Conservation (phyloP, 1,140 invertebrate genomes). For the Ostrea denselamellosa region DNA sequence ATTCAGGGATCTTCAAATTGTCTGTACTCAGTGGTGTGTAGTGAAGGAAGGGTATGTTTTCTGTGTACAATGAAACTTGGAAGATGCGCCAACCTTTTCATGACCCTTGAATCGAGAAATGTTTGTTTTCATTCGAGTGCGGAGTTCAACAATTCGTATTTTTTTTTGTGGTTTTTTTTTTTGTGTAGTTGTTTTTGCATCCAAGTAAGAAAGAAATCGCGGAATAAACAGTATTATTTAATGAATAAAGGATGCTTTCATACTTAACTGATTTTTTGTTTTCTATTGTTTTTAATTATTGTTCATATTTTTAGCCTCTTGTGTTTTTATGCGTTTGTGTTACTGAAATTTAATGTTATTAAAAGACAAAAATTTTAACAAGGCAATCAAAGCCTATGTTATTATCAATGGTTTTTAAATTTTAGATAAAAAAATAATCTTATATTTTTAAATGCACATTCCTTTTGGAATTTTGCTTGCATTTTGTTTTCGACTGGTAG, state of each 20-base stretch:
- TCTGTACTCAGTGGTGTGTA: too few relatives aligned
- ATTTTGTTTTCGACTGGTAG: background rate
- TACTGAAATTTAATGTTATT: background rate
- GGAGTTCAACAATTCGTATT: background rate
- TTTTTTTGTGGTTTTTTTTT: too few relatives aligned
- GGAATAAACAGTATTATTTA: background rate
- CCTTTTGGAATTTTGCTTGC: background rate
- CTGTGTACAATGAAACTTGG: too few relatives aligned
- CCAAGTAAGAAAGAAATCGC: background rate
- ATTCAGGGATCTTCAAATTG: too few relatives aligned
- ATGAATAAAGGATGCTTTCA: background rate
- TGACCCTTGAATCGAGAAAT: background rate
- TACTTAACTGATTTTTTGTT: background rate
- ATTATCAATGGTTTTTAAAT: too few relatives aligned
- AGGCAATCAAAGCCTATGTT: too few relatives aligned
- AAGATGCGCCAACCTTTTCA: background rate
- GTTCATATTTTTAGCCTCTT: background rate
- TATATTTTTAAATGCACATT: background rate
- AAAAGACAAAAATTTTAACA: too few relatives aligned
- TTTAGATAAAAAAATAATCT: background rate
- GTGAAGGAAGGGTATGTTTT: too few relatives aligned
- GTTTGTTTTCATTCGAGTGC: conserved; percentile 19
- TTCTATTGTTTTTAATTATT: conserved; percentile 9
- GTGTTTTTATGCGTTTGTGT: background rate
- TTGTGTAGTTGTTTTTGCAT: too few relatives aligned